These are phyloP conservation scores for Dryocosmus kuriphilus DNA, from an alignment of 2,888 invertebrate species.

Conservation along the genomic window DNA sequence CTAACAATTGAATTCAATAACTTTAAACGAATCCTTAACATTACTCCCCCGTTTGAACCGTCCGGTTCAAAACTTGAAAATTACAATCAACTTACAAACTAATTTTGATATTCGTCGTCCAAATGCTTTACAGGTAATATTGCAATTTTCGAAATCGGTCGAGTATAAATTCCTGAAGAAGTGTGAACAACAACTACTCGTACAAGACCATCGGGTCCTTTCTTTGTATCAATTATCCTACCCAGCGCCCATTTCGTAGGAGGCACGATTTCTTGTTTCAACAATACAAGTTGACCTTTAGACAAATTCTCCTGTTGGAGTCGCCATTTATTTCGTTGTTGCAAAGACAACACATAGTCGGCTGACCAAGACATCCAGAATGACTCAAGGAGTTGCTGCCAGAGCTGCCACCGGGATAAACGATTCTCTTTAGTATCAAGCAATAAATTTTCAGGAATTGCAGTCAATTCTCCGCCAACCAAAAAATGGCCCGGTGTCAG, in stretches of 20 bases:
- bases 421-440: not conserved
- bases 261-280: no score
- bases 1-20: no score
- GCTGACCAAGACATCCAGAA: conserved; percentile 38
- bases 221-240: no score
- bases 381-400: conserved; percentile 22
- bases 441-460: not conserved
- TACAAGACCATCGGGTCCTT: no score
- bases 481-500: conserved; percentile 59
- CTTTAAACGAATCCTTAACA: not conserved
- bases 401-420: not conserved
- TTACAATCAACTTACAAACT: not conserved
- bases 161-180: conserved; percentile 9
- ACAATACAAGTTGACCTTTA: no score
- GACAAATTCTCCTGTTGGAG: not conserved
- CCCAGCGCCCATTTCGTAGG: no score
- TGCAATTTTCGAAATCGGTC: conserved; percentile 35
- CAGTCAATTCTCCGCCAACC: conserved; percentile 52
- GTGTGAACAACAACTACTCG: no score
- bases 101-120: not conserved
- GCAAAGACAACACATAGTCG: conserved; percentile 34
- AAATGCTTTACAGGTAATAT: conserved; percentile 26
- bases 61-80: not conserved
- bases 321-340: conserved; percentile 35
- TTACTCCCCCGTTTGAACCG: conserved; percentile 1